Evolutionary conservation across 2,113 vertebrate species (phyloP).

Genomic region (Xiphorhynchus elegans): DNA sequence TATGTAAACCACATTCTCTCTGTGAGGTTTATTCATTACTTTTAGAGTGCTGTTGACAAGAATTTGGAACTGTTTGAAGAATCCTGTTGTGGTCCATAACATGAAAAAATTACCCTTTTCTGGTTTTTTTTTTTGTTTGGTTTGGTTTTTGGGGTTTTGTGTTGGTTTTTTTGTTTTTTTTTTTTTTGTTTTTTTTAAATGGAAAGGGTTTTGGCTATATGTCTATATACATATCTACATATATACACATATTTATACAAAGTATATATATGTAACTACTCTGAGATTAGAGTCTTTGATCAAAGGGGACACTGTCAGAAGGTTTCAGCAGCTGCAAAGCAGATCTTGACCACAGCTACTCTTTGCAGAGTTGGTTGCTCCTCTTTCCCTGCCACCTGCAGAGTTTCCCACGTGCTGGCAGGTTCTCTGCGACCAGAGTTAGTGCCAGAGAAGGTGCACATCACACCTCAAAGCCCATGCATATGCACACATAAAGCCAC

Average conservation of each 20-base stretch:
- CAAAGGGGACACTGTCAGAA: not conserved
- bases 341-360: not conserved
- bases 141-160: not conserved
- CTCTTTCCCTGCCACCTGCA: not conserved
- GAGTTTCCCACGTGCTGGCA: not conserved
- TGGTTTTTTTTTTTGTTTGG: not conserved
- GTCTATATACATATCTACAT: not conserved
- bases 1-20: not conserved
- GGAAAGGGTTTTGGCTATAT: not conserved
- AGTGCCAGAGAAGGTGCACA: not conserved
- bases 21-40: not conserved
- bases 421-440: not conserved
- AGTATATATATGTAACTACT: not conserved
- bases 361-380: not conserved
- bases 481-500: accelerated
- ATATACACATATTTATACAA: accelerated
- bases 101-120: not conserved
- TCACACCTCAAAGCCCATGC: not conserved
- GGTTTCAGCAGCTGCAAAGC: not conserved
- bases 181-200: not conserved
- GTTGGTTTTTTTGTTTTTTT: not conserved
- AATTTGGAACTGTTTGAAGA: not conserved
- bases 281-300: not conserved
- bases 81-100: not conserved
- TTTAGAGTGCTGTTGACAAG: not conserved